Evolutionary conservation across 2,113 vertebrate genomes (phyloP).

Genomic region (Aptenodytes forsteri): DNA sequence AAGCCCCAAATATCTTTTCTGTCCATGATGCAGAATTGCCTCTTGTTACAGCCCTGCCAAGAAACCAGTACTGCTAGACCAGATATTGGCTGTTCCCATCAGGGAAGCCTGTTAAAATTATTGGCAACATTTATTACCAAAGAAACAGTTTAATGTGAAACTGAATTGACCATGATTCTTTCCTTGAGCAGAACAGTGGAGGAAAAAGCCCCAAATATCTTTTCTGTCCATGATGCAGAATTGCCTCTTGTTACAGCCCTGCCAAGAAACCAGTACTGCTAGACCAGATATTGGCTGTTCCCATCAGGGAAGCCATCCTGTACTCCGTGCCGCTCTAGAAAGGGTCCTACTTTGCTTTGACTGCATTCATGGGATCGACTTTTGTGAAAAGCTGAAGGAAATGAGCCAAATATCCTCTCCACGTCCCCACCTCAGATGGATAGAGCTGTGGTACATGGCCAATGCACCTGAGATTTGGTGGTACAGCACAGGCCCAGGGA

Average conservation of each 20-base stretch:
- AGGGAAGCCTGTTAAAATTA: background rate
- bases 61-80: background rate
- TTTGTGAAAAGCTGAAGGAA: background rate
- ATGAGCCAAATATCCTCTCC: background rate
- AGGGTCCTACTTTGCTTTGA: background rate
- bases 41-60: background rate
- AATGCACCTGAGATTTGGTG: background rate
- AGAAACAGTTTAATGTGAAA: too few relatives aligned
- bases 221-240: background rate
- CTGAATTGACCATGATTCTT: rapidly evolving
- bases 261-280: background rate
- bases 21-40: background rate
- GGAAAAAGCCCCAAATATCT: background rate
- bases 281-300: background rate
- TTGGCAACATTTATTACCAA: too few relatives aligned
- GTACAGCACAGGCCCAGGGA: background rate
- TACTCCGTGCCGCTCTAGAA: background rate
- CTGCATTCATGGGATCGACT: background rate
- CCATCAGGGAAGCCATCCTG: background rate
- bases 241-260: background rate
- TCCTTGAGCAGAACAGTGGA: background rate
- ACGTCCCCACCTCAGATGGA: background rate
- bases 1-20: background rate
- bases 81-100: background rate
- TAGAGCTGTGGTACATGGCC: background rate